Evolutionary conservation across 2,797 vertebrate species (phyloP), one percentile per base, ranked within the genome.

Genomic region (Channallabes apus): DNA sequence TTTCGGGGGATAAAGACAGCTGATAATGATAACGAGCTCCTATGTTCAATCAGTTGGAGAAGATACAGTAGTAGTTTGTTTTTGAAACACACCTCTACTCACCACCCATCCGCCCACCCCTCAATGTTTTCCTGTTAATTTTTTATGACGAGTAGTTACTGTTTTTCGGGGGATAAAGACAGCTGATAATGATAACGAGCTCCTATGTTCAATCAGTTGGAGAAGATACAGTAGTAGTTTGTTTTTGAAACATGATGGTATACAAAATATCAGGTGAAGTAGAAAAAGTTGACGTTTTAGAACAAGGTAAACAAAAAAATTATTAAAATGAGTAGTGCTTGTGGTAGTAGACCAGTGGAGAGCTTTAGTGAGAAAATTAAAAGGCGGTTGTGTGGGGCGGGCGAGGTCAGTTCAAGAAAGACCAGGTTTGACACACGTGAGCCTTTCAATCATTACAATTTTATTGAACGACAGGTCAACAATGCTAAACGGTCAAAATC

Each of bases 391-490:
- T 18, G 18, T 7, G 59, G 59, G 22, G 59, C 7, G 59, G 59
- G 7, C 4, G 46, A 12, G 12, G 46, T 51, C 46, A 51, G 51
- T 14, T 54, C 51, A 22, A 69, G 46, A 46, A 75, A 24, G 22
- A 15, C 14, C 8, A 46, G n/a, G 3, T 38, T 0, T 32, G 17
- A 64, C 2, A 64, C 29, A 77, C 27, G 29, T 62, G 22, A 77
- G 72, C 82, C 38, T 81, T 84, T 38, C 85, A 86, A 82, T 62
- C 85, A 89, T 86, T 87, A 91, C 91, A 91, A 93, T 88, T 96
- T 95, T 95, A 95, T 95, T 96, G 88, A 93, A 93, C 88, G 93
- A 94, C 94, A 95, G 90, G 90, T 91, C 90, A 92, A 95, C 93
- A 94, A 90, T 88, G 88, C 80, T 90, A n/a, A 86, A 93, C 92